Evolutionary conservation across 2,888 invertebrate genomes (phyloP), one percentile per base, ranked within the genome.

Genomic region (Leptopterna dolabrata): DNA sequence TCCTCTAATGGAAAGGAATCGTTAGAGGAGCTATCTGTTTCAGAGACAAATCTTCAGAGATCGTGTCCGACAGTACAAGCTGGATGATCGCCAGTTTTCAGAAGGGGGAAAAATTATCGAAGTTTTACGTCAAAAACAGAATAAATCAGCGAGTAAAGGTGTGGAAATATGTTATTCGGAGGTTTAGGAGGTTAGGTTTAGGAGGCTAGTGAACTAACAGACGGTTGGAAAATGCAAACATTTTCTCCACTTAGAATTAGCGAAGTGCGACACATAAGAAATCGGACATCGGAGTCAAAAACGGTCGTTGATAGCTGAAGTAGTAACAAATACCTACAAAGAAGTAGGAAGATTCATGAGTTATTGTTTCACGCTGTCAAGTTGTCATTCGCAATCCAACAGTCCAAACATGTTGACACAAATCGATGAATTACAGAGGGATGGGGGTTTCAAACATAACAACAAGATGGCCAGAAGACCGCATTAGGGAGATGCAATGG

Each of bases 31-130:
- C 11, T 6, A 27, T 63, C 4, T 63, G 24, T 24, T 63, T 63
- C 24, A 63, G 19, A 63, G 63, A 63, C 63, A 24, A 63, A 63
- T 7, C 24, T 63, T 24, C 24, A 13, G 24, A 11, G 63, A 63
- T 24, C 11, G n/a, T n/a, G 16, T 63, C 1, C 24, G 24, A 6
- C 9, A 7, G 19, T 4, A 36, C 36, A 7, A 9, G 9, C 78
- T 45, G 78, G 78, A 45, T 16, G 45, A 78, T 4, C 19, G 78
- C 78, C 78, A 78, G 45, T 27, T 78, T 78, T 78, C 29, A 43
- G 78, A 19, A 41, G 19, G 0, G 27, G 11, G 13, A 43, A 71
- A 19, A 14, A 27, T 24, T 14, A 9, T 14, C 14, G 27, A 71
- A 43, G 45, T 45, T 43, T 45, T 45, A 14, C 45, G 45, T 43